These are phyloP conservation scores for Oreocharis arfaki DNA, from an alignment of 2,113 vertebrate species.

Conservation along the genomic window DNA sequence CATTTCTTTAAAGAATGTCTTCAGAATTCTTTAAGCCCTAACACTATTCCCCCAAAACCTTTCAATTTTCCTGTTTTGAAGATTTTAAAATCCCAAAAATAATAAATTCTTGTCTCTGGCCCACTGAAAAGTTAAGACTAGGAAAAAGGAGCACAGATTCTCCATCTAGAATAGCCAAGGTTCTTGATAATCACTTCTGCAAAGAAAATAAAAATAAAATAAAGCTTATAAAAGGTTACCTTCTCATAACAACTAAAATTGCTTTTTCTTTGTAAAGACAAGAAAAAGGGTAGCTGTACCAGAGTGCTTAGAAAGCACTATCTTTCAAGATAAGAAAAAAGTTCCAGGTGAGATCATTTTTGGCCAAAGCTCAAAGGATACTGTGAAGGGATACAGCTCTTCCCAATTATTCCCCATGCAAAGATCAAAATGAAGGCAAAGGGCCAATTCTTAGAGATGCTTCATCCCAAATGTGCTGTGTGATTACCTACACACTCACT, in stretches of 20 bases:
- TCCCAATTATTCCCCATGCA: constrained; percentile 17
- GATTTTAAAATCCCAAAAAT: background rate
- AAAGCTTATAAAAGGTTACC: background rate
- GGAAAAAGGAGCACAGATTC: background rate
- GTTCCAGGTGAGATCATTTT: constrained; percentile 47
- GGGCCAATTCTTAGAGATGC: constrained; percentile 22
- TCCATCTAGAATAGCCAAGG: background rate
- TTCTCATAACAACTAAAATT: background rate
- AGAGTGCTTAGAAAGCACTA: background rate
- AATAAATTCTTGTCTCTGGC: background rate
- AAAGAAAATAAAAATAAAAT: background rate
- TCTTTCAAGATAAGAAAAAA: constrained; percentile 15
- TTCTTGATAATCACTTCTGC: background rate
- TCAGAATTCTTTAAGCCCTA: background rate
- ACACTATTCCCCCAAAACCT: background rate
- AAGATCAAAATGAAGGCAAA: constrained; percentile 56
- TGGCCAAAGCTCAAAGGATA: constrained; percentile 54
- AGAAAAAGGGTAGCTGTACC: background rate
- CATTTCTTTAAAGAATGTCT: background rate
- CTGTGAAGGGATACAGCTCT: constrained; percentile 28
- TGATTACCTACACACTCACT: background rate
- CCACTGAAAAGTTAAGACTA: background rate
- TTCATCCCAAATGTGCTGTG: background rate
- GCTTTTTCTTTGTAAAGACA: background rate
- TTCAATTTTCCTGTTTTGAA: background rate